Base-by-base conservation (phyloP, 2,888 invertebrate species). In the Eurytoma adleriae region DNA sequence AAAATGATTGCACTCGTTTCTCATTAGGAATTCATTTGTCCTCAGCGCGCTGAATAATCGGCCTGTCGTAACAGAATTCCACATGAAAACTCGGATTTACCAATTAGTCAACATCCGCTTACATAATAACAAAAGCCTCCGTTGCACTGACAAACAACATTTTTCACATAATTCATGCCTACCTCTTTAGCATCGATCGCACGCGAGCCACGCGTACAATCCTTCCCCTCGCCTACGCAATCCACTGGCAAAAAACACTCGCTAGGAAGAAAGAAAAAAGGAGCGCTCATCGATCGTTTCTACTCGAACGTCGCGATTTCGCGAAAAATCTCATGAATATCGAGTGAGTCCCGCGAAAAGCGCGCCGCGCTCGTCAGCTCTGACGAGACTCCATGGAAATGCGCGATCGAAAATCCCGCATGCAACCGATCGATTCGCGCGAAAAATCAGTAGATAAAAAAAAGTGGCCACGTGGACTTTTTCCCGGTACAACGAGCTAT, bases 271-370 rank as follows among this genome's bases (percentile, higher is more conserved):
- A 48, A 20, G 18, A n/a, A 24, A 67, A 50, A n/a, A 68, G 40
- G 50, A 48, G 16, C 48, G 52, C 52, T 69, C 52, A 73, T 78
- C 40, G 78, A 64, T 73, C 70, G 54, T 13, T 80, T 74, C 74
- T 40, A n/a, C 61, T 66, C 24, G 24, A 20, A 71, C 18, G 48
- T n/a, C 64, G 27, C 52, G 62, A 50, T 81, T 80, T 78, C 67
- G 62, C 71, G 67, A 78, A 75, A 81, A 78, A 72, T 50, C 75
- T 75, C 62, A 75, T 78, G 71, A 81, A 81, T 81, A 75, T 54
- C 71, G 62, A 81, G 78, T 54, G 67, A 78, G 66, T 73, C 70
- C 64, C 24, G 3, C 74, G 64, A 78, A 80, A 61, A 69, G 52
- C n/a, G 20, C n/a, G 24, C 52, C 10, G 62, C 57, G 16, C 68